phyloP scores from a whole-genome alignment of 2,888 invertebrate genomes.

The Xestia sexstrigata region DNA sequence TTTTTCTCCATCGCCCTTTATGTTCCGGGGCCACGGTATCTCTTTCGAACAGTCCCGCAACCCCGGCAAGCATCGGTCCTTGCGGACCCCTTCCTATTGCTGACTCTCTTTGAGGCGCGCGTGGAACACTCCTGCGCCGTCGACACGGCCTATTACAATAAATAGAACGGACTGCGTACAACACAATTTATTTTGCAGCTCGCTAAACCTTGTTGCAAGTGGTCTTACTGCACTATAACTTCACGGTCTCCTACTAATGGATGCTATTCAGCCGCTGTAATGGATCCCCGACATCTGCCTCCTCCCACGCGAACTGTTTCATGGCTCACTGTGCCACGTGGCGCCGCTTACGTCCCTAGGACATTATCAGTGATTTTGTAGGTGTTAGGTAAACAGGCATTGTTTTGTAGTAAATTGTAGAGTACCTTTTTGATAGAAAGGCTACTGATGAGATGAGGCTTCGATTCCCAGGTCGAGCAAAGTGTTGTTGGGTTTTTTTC shows the following conservation, averaged over 20 bases:
- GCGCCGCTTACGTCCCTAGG: not conserved
- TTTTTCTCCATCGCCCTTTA: too few species aligned
- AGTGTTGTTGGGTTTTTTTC: too few species aligned
- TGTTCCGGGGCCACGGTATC: too few species aligned
- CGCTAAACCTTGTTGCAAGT: slow-evolving; percentile 1
- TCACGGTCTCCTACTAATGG: slow-evolving; percentile 46
- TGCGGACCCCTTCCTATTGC: too few species aligned
- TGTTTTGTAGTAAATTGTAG: not conserved
- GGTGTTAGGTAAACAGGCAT: slow-evolving; percentile 10
- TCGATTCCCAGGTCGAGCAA: not conserved
- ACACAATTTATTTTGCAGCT: not conserved
- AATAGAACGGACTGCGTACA: too few species aligned
- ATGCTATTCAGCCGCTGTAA: slow-evolving; percentile 46
- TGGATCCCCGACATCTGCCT: slow-evolving; percentile 56
- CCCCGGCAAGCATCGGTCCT: too few species aligned
- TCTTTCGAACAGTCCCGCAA: too few species aligned
- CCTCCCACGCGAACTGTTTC: slow-evolving; percentile 36
- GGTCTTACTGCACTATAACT: slow-evolving; percentile 23
- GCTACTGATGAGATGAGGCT: too few species aligned
- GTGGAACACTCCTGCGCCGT: too few species aligned
- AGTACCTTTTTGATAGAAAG: too few species aligned
- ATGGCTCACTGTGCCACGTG: slow-evolving; percentile 18
- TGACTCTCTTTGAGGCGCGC: too few species aligned
- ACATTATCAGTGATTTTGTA: slow-evolving; percentile 22
- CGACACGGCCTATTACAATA: too few species aligned